Percentiles rank a stretch among this genome's conserved stretches.
Evolutionary conservation across 53 echinoderm and acorn worm species (phyloP).

Genomic region (Temnopleurus reevesii): DNA sequence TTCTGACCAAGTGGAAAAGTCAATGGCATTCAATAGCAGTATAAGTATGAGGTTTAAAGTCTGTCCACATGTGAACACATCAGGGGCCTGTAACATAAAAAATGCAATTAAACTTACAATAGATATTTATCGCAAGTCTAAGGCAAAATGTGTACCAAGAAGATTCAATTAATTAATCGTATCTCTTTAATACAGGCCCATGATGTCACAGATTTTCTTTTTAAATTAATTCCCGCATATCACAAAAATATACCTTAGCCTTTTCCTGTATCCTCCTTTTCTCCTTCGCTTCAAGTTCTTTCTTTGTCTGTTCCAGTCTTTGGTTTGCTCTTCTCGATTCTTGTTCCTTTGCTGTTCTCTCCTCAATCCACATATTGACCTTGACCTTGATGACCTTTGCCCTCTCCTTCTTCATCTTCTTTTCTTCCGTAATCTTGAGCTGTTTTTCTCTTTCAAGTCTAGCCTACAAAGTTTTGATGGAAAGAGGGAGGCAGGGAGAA

Average conservation of each 20-base stretch:
- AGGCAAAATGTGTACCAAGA: too few species aligned
- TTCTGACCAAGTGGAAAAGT: too few species aligned
- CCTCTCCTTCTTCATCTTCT: constrained; percentile 59
- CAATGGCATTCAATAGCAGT: too few species aligned
- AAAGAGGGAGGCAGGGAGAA: neutral
- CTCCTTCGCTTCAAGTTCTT: constrained; percentile 62
- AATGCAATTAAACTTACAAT: too few species aligned
- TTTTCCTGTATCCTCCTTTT: constrained; percentile 31
- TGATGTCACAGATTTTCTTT: too few species aligned
- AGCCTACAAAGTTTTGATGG: constrained; percentile 15
- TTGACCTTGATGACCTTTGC: constrained; percentile 2
- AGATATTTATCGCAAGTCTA: too few species aligned
- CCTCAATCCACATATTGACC: constrained; percentile 45
- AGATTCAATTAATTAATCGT: too few species aligned
- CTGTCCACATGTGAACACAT: too few species aligned
- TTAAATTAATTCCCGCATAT: too few species aligned
- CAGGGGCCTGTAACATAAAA: too few species aligned
- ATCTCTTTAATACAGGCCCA: too few species aligned
- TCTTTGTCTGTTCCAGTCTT: constrained; percentile 54
- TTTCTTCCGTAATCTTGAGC: constrained; percentile 58
- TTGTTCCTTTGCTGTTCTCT: constrained; percentile 55
- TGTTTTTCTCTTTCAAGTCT: constrained; percentile 59
- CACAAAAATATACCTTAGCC: neutral
- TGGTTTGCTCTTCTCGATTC: constrained; percentile 35
- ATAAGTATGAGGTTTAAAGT: too few species aligned